Percentiles rank a stretch among this genome's conserved stretches.
These are phyloP conservation scores for Aspidiotus rigidus DNA, from an alignment of 2,888 invertebrate genomes.

Conservation along the genomic window DNA sequence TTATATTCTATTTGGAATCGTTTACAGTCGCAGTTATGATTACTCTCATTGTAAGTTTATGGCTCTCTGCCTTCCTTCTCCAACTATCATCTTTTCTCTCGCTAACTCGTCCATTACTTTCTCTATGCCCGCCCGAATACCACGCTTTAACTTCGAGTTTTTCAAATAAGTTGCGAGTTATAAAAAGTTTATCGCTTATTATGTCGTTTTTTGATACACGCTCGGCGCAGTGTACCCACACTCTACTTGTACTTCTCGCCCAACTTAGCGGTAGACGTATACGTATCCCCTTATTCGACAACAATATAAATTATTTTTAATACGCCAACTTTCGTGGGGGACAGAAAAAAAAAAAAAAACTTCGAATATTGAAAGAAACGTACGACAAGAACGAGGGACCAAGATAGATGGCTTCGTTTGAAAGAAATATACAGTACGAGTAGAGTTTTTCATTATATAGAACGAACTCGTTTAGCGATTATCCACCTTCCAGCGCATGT, in stretches of 20 bases:
- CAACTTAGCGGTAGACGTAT: no score
- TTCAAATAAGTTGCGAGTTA: constrained; percentile 9
- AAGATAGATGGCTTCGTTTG: no score
- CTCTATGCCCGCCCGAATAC: no score
- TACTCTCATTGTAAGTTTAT: constrained; percentile 26
- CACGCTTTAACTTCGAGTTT: not conserved
- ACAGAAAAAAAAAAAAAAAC: not conserved
- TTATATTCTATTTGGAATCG: constrained; percentile 21
- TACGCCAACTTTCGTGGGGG: not conserved
- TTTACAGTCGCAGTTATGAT: constrained; percentile 17
- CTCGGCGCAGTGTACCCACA: no score
- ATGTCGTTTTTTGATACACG: constrained; percentile 13
- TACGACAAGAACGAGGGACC: no score
- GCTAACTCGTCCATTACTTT: no score
- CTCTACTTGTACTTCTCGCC: no score
- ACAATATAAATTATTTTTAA: constrained; percentile 4
- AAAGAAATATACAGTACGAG: no score
- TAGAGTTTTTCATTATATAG: no score
- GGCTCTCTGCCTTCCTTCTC: constrained; percentile 8
- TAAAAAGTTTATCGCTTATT: constrained; percentile 26
- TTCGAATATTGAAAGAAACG: no score
- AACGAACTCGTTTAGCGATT: no score
- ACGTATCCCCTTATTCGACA: not conserved
- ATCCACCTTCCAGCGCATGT: no score
- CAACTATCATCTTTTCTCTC: not conserved